Percentiles rank a stretch among this genome's conserved stretches.
Conservation (phyloP, 1,140 invertebrate genomes). For the Camponotus pennsylvanicus region DNA sequence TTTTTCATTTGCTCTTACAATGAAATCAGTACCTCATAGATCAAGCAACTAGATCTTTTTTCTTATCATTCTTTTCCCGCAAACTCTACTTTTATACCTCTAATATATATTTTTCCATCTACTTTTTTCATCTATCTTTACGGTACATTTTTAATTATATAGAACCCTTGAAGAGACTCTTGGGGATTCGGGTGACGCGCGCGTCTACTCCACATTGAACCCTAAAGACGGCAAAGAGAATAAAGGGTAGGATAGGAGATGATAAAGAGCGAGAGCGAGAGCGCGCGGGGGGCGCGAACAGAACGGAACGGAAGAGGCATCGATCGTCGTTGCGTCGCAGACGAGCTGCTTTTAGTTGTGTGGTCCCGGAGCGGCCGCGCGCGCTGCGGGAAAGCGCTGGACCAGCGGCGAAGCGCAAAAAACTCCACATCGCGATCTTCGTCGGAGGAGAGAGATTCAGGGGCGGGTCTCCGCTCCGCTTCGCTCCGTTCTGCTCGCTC, state of each 20-base stretch:
- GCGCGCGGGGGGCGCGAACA: constrained; percentile 15
- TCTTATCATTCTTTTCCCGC: neutral
- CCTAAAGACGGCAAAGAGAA: neutral
- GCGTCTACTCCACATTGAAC: neutral
- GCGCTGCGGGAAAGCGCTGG: neutral
- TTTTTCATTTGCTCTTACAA: neutral
- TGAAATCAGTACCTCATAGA: neutral
- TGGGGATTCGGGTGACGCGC: neutral
- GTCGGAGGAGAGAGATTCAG: constrained; percentile 39
- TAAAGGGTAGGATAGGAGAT: neutral
- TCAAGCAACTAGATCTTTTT: no score
- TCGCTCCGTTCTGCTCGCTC: constrained; percentile 27
- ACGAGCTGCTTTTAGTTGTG: constrained; percentile 8
- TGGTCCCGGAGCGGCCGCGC: neutral
- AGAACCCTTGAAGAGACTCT: neutral
- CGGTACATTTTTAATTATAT: no score
- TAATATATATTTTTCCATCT: neutral
- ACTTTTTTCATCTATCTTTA: neutral
- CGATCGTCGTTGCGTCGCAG: constrained; percentile 43
- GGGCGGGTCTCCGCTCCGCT: constrained; percentile 52
- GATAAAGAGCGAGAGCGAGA: constrained; percentile 33
- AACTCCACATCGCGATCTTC: neutral
- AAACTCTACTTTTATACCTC: neutral
- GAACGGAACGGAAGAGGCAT: constrained; percentile 30
- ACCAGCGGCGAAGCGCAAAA: constrained; percentile 22